Percentiles rank a stretch among this genome's conserved stretches.
These are phyloP conservation scores for Acanthochromis polyacanthus DNA, from an alignment of 2,113 vertebrate genomes.

Conservation along the genomic window DNA sequence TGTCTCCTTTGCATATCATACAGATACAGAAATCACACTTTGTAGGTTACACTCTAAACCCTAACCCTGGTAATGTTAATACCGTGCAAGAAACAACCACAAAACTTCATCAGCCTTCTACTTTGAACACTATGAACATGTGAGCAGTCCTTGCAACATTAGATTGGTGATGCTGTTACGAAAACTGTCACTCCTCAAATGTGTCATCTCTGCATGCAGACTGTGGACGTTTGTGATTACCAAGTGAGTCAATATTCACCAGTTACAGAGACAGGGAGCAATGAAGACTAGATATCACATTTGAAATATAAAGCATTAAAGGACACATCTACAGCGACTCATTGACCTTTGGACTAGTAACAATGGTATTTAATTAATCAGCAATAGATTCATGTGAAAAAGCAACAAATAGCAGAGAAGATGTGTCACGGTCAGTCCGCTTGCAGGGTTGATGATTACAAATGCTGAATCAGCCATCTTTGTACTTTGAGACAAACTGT, in stretches of 20 bases:
- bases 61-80: background rate
- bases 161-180: constrained; percentile 16
- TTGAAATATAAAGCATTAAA: background rate
- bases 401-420: background rate
- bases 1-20: background rate
- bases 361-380: background rate
- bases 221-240: background rate
- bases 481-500: constrained; percentile 34
- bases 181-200: constrained; percentile 44
- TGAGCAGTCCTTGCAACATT: background rate
- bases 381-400: background rate
- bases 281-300: background rate
- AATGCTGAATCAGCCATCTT: constrained; percentile 30
- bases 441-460: background rate
- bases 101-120: background rate
- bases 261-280: background rate
- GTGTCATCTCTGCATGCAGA: constrained; percentile 21
- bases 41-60: background rate
- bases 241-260: constrained; percentile 13
- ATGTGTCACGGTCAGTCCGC: background rate
- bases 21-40: background rate
- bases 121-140: background rate
- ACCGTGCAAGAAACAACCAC: background rate
- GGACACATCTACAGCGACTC: background rate
- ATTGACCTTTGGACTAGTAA: background rate